A percentile compares a stretch with the other conserved stretches of the same genome.
phyloP scores from a whole-genome alignment of 35 echinoderm and acorn worm species.

The Stichopus chloronotus region DNA sequence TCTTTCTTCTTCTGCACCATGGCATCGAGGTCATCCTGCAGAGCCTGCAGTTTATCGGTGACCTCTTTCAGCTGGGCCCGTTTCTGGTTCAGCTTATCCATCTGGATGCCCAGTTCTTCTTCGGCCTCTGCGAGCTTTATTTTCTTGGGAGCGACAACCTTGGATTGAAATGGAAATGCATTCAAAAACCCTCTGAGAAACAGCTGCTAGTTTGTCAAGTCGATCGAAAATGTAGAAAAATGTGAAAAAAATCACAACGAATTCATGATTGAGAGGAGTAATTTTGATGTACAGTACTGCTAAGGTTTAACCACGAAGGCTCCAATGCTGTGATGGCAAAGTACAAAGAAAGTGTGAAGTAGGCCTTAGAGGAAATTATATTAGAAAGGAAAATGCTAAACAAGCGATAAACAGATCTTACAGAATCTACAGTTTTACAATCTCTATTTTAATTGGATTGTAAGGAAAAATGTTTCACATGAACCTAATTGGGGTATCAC shows the following conservation, averaged over 20 bases:
- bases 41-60: constrained; percentile 86
- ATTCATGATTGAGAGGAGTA: no score
- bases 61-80: constrained; percentile 94
- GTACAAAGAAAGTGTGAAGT: no score
- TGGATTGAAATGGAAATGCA: neutral
- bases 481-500: no score
- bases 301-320: no score
- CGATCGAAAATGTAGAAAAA: neutral
- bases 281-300: no score
- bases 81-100: constrained; percentile 93
- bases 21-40: constrained; percentile 89
- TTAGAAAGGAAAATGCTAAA: no score
- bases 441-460: no score
- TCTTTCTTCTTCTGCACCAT: constrained; percentile 98
- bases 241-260: neutral
- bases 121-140: constrained; percentile 87
- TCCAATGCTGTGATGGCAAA: no score
- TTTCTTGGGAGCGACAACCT: constrained; percentile 97
- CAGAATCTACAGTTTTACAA: no score
- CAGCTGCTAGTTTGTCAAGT: neutral
- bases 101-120: constrained; percentile 86
- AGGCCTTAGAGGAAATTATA: no score
- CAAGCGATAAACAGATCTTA: no score
- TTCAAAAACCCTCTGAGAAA: neutral
- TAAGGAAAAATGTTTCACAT: no score